phyloP scores from a whole-genome alignment of 2,113 vertebrate species.

The Triplophysa rosa region DNA sequence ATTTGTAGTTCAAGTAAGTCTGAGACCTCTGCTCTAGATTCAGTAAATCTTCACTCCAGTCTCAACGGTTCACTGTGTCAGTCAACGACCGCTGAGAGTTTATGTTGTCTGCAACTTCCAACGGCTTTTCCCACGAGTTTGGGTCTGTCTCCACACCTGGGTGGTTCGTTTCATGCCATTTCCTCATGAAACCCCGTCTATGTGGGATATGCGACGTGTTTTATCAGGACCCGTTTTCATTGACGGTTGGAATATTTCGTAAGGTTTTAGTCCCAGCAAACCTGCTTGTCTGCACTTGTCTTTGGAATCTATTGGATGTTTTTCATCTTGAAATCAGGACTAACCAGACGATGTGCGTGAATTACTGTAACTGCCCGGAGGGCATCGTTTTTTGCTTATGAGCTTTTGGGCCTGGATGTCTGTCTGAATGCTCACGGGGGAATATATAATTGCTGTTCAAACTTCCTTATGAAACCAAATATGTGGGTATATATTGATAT shows the following conservation, averaged over 20 bases:
- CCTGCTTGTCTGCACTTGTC: constrained; percentile 15
- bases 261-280: background rate
- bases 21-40: background rate
- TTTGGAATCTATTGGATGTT: background rate
- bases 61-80: background rate
- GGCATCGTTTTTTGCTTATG: constrained; percentile 2
- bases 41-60: background rate
- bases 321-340: background rate
- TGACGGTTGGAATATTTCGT: constrained; percentile 30
- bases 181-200: constrained; percentile 4
- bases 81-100: background rate
- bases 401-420: background rate
- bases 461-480: no score
- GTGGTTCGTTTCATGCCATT: background rate
- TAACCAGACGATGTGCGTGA: constrained; percentile 6
- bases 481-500: no score
- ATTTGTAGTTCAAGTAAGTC: no score
- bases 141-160: background rate
- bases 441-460: background rate
- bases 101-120: background rate
- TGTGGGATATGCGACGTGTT: constrained; percentile 19
- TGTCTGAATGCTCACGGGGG: background rate
- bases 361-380: constrained; percentile 9
- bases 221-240: background rate
- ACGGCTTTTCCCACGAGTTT: background rate